A percentile compares a stretch with the other conserved stretches of the same genome.
Evolutionary conservation across 2,113 vertebrate species (phyloP).

Genomic region (Arenaria interpres): DNA sequence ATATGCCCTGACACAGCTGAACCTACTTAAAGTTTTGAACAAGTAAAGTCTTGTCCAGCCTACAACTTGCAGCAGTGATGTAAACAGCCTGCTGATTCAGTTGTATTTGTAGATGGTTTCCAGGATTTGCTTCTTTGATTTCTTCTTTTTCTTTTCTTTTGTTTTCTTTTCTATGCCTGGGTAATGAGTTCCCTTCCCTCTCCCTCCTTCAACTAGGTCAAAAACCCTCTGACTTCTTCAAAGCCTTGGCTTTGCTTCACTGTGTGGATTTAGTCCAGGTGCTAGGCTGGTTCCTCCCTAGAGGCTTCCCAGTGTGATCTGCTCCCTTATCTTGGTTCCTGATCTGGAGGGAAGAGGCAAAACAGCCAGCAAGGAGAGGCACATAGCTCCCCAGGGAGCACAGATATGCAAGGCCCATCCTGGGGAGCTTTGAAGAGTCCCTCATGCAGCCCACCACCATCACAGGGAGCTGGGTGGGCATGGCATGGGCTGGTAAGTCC

Average conservation of each 20-base stretch:
- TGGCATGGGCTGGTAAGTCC: not conserved
- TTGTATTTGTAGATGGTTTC: not conserved
- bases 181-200: not conserved
- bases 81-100: constrained; percentile 21
- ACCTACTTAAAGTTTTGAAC: not conserved
- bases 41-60: constrained; percentile 21
- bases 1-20: not conserved
- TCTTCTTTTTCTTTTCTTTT: not conserved
- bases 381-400: not conserved
- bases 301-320: not conserved
- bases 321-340: not conserved
- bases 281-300: not conserved
- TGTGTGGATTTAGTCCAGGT: not conserved
- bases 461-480: not conserved
- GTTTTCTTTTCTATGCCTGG: not conserved
- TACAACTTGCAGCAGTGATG: not conserved
- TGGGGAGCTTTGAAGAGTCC: not conserved
- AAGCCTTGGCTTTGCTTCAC: not conserved
- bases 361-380: constrained; percentile 20
- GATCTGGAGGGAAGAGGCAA: not conserved
- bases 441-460: not conserved
- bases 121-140: not conserved
- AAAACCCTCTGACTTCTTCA: not conserved
- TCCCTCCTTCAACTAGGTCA: not conserved
- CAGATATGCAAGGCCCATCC: not conserved